Evolutionary conservation across 2,888 invertebrate species (phyloP).

Genomic region (Eledone cirrhosa): DNA sequence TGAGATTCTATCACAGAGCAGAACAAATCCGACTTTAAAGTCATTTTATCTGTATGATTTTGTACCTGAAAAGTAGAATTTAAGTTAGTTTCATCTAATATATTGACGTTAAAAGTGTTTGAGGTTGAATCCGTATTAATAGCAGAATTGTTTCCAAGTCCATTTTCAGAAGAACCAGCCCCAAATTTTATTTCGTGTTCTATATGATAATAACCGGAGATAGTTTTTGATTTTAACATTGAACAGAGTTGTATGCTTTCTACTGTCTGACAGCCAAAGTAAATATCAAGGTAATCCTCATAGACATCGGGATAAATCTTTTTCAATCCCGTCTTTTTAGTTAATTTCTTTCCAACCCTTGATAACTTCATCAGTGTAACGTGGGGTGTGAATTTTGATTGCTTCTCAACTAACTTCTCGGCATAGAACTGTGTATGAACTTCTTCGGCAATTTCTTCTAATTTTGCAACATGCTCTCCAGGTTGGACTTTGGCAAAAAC

Average conservation of each 20-base stretch:
- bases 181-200: constrained; percentile 39
- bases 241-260: constrained; percentile 39
- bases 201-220: constrained; percentile 41
- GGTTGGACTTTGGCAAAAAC: constrained; percentile 35
- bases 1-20: no score
- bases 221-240: constrained; percentile 37
- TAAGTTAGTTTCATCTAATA: no score
- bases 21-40: no score
- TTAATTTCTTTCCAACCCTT: background rate
- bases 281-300: constrained; percentile 31
- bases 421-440: constrained; percentile 24
- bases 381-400: background rate
- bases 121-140: no score
- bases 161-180: background rate
- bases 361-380: constrained; percentile 28
- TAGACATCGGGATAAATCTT: constrained; percentile 39
- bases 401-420: background rate
- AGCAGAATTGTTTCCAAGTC: no score
- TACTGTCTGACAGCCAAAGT: constrained; percentile 38
- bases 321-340: constrained; percentile 35
- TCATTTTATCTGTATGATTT: no score
- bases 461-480: constrained; percentile 29
- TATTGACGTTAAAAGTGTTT: no score
- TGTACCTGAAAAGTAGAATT: no score
- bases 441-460: constrained; percentile 31